Conservation (phyloP, 2,113 vertebrate species). For the Xyrauchen texanus region DNA sequence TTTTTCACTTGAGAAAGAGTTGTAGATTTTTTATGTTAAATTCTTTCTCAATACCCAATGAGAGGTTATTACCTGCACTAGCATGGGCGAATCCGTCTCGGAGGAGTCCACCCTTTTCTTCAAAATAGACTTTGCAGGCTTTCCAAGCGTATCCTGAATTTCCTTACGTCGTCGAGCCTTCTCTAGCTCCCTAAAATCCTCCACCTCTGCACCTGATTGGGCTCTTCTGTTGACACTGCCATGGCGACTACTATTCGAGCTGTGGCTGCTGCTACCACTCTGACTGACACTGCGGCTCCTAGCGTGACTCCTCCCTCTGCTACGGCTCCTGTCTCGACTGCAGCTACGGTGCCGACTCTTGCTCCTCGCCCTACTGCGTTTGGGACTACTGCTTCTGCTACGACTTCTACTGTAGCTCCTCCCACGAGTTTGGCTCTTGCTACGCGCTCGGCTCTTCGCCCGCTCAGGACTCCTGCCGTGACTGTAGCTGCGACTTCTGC, state of each 20-base stretch:
- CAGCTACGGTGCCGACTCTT: slow-evolving; percentile 40
- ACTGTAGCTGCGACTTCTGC: neutral
- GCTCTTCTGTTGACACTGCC: slow-evolving; percentile 46
- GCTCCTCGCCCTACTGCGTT: slow-evolving; percentile 35
- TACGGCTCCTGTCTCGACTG: slow-evolving; percentile 43
- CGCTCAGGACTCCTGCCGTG: slow-evolving; percentile 33
- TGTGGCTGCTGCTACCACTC: slow-evolving; percentile 62
- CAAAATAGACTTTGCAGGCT: slow-evolving; percentile 92
- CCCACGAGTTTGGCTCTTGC: slow-evolving; percentile 29
- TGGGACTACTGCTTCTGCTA: slow-evolving; percentile 42
- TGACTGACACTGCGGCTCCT: slow-evolving; percentile 64
- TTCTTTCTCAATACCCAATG: neutral
- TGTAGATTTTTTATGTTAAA: too few species aligned
- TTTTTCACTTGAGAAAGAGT: neutral
- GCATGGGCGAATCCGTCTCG: slow-evolving; percentile 71
- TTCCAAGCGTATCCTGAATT: slow-evolving; percentile 76
- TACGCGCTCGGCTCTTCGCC: slow-evolving; percentile 31
- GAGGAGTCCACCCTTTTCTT: slow-evolving; percentile 85
- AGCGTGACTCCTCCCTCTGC: slow-evolving; percentile 67
- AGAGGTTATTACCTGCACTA: slow-evolving; percentile 65
- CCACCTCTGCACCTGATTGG: slow-evolving; percentile 49
- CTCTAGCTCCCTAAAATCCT: slow-evolving; percentile 83
- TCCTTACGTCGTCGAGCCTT: slow-evolving; percentile 82
- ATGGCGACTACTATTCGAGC: slow-evolving; percentile 62
- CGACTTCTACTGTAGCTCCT: slow-evolving; percentile 67